These are phyloP conservation scores for Paragorgia papillata DNA, from an alignment of 92 coral and sea anemone genomes.

Conservation along the genomic window DNA sequence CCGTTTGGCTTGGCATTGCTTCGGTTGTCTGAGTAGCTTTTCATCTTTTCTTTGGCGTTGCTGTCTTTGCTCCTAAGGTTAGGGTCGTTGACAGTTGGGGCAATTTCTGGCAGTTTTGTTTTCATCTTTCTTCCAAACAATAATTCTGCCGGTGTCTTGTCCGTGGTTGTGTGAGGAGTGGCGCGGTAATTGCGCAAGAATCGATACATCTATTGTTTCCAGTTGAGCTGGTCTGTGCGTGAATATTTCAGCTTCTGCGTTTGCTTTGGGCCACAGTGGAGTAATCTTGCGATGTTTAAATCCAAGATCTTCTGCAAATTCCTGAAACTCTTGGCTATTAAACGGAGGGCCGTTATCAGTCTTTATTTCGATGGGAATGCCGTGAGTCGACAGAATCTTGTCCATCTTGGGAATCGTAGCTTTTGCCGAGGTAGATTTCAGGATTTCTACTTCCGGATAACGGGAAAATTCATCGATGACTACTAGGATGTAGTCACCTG, in stretches of 20 bases:
- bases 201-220: conserved; percentile 38
- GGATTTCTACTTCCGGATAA: conserved; percentile 45
- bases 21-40: conserved; percentile 12
- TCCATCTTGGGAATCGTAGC: conserved; percentile 33
- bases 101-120: conserved; percentile 20
- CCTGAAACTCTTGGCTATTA: conserved; percentile 18
- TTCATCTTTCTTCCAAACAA: conserved; percentile 16
- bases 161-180: conserved; percentile 42
- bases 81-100: neutral
- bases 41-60: conserved; percentile 1
- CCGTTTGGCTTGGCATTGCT: neutral
- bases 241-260: conserved; percentile 42
- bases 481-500: conserved; percentile 37
- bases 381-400: conserved; percentile 37
- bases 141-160: conserved; percentile 34
- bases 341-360: conserved; percentile 53
- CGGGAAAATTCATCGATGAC: conserved; percentile 43
- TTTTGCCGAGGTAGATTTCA: conserved; percentile 20
- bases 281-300: conserved; percentile 39
- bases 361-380: conserved; percentile 40
- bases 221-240: conserved; percentile 25
- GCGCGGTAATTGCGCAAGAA: conserved; percentile 50
- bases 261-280: conserved; percentile 45
- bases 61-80: conserved; percentile 5
- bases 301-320: conserved; percentile 31